Base-by-base conservation (phyloP, 2,888 invertebrate genomes). In the Callimorpha dominula region DNA sequence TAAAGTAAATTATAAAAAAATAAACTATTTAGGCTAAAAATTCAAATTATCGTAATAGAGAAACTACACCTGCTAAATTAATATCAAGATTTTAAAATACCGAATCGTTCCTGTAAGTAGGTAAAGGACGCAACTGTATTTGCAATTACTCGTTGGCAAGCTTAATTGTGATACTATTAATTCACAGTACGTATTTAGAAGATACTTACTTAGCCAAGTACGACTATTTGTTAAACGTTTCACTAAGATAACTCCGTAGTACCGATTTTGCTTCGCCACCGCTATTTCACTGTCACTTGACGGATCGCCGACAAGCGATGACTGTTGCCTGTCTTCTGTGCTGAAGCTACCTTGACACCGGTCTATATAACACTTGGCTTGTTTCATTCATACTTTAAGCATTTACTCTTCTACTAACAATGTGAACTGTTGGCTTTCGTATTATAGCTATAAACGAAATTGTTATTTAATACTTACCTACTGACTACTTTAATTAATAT, bases 351-450 rank as follows among this genome's bases (percentile, higher is more conserved):
- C 76, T 74, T 82, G 77, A 75, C 77, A 83, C 70, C 83, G 92
- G 93, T 94, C 94, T 94, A 92, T 94, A 93, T 94, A 94, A 94
- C 93, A 94, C 94, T 93, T 81, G 81, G 89, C 90, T 89, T 91
- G 89, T 92, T 91, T 91, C 90, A 88, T 75, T 81, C 77, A 81
- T 84, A 88, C 81, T 86, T 77, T 83, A 87, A 88, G 86, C 78
- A 84, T 86, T 86, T 86, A 88, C 81, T 88, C 86, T 89, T 88
- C 83, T 85, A 88, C 81, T 89, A 84, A 83, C 72, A 81, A 83
- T 80, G 81, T 85, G 78, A 84, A 88, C 83, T 85, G 86, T 89
- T 89, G 84, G 86, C 87, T 90, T 90, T 88, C 79, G 75, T 87
- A 78, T 66, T 82, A 66, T 60, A 84, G 79, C 79, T 87, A 86